Evolutionary conservation across 2,797 vertebrate genomes (phyloP), one percentile per base, ranked within the genome.

Genomic region (Anableps anableps): DNA sequence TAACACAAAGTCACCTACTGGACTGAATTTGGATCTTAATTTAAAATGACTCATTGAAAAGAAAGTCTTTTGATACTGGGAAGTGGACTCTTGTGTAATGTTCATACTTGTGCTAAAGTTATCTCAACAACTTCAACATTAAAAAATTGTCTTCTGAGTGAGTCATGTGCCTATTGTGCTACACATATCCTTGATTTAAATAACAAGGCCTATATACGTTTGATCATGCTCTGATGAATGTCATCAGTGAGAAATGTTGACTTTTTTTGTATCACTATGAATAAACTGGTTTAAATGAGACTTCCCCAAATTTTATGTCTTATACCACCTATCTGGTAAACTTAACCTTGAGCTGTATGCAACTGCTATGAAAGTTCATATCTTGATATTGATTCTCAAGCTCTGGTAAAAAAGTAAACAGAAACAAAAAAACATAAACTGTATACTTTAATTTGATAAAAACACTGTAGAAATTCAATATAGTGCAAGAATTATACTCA

Each of bases 401-500:
- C 1, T 70, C 11, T 43, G 26, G 13, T 23, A 73, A 78, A 64
- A 62, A 31, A 62, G 13, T 38, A 77, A 74, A 72, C 7, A 79
- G 21, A 31, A 58, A 19, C 31, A 41, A 43, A 72, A n/a, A 70
- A 47, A 23, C 41, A 60, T 26, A 79, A 64, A 1, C 45, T 29
- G 4, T 5, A 73, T 21, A 19, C 6, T 80, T 83, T 64, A 53
- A 77, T 74, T 13, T 29, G 5, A 58, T 29, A 47, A 11, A 16
- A 74, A n/a, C 21, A 0, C 38, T 8, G 72, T 1, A 8, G 9
- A 34, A 79, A 74, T 74, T 29, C 3, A 9, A 50, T 6, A 5
- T 16, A 48, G 5, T 51, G 45, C 43, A 2, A 7, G 62, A 16
- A 1, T 68, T 31, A 70, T 77, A 23, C 95, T 93, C 84, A 98